Conservation (phyloP, 1,140 invertebrate genomes). For the Acromyrmex heyeri region DNA sequence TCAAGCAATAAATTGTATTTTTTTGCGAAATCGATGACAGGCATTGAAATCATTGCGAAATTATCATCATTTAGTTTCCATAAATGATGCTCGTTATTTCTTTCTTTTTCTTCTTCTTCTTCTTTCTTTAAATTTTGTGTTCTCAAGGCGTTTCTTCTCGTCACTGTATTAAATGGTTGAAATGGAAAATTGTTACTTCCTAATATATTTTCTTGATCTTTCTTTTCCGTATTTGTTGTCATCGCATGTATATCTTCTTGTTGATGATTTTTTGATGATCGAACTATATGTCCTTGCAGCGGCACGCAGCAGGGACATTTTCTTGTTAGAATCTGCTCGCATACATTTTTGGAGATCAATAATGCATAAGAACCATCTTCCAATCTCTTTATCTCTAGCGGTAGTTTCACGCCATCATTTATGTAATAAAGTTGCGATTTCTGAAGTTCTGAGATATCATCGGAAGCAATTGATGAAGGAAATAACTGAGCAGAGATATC, state of each 20-base stretch:
- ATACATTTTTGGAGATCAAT: slow-evolving; percentile 78
- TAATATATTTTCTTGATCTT: not conserved
- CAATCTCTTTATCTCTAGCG: slow-evolving; percentile 78
- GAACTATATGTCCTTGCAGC: slow-evolving; percentile 61
- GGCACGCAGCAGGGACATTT: slow-evolving; percentile 79
- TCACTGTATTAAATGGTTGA: not conserved
- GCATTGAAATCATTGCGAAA: slow-evolving; percentile 60
- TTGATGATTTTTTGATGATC: slow-evolving; percentile 22
- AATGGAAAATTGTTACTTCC: not conserved
- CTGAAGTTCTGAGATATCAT: slow-evolving; percentile 63
- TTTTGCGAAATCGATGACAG: slow-evolving; percentile 70
- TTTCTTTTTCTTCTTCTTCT: not conserved
- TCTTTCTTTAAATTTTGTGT: slow-evolving; percentile 26
- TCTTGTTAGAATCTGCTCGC: slow-evolving; percentile 74
- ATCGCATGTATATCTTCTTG: not conserved
- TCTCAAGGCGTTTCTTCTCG: not conserved
- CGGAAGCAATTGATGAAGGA: slow-evolving; percentile 5
- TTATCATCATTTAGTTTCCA: slow-evolving; percentile 27
- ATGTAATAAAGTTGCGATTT: slow-evolving; percentile 79
- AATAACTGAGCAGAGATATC: not conserved
- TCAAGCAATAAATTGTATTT: slow-evolving; percentile 74
- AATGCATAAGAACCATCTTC: slow-evolving; percentile 80
- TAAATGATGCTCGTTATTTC: slow-evolving; percentile 15
- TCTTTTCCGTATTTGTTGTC: not conserved
- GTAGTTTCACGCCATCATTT: slow-evolving; percentile 80